Conservation (phyloP, 2,113 vertebrate genomes). For the Arizona elegans region DNA sequence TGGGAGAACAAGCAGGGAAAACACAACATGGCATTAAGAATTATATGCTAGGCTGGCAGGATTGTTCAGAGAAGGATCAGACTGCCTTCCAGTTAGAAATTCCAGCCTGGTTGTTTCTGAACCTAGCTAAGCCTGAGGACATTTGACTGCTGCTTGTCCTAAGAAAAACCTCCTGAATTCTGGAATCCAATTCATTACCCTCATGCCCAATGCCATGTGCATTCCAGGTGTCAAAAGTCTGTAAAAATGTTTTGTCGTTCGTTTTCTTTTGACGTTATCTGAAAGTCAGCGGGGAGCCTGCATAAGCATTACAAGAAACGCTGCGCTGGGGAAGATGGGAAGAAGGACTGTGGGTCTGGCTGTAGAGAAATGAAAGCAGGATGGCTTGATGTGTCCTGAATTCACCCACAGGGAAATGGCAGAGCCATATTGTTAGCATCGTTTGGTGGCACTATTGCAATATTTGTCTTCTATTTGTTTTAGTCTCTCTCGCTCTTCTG, state of each 20-base stretch:
- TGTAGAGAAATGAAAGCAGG: not conserved
- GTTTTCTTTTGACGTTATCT: not conserved
- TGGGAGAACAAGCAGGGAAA: not conserved
- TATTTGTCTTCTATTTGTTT: not conserved
- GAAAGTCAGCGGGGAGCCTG: not conserved
- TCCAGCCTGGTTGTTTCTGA: conserved; percentile 9
- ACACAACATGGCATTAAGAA: conserved; percentile 9
- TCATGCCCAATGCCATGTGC: conserved; percentile 11
- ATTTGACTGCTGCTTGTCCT: not conserved
- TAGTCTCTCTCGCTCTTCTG: not conserved
- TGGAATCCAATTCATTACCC: not conserved
- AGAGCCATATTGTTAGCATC: not conserved
- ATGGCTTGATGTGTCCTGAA: not conserved
- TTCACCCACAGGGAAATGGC: not conserved
- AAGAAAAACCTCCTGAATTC: not conserved
- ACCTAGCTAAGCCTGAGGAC: not conserved
- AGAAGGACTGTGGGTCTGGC: not conserved
- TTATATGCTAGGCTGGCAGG: not conserved
- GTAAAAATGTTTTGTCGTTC: conserved; percentile 15
- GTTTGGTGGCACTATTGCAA: not conserved
- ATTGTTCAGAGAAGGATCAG: not conserved
- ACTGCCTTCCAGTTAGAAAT: conserved; percentile 12
- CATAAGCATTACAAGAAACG: not conserved
- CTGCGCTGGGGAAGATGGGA: not conserved
- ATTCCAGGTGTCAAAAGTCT: conserved; percentile 34